Evolutionary conservation across 2,797 vertebrate species (phyloP), one percentile per base, ranked within the genome.

Genomic region (Acrossocheilus fasciatus): DNA sequence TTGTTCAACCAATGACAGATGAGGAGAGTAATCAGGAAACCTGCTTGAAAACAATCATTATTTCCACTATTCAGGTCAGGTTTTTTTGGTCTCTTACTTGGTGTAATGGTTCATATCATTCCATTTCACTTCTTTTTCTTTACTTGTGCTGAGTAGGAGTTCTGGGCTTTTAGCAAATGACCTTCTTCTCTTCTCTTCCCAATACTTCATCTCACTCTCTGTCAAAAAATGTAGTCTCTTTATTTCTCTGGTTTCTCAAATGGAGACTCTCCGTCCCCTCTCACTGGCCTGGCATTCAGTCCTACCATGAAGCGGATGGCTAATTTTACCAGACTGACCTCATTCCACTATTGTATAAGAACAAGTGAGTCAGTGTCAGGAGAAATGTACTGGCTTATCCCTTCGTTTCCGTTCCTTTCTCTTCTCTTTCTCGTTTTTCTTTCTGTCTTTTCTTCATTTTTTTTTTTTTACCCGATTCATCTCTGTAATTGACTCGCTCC

Each of bases 281-380:
- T 92, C 88, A 85, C 83, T 89, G 70, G 80, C 86, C 87, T 88
- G 87, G 89, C 90, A 90, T 92, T 92, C 83, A 87, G 88, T 75
- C 88, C 89, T 81, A 87, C 87, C 57, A 62, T 89, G 90, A 91
- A 90, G 87, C 83, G 86, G 87, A 89, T 87, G 82, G 89, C 91
- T 91, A 91, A 90, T 92, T 92, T 91, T 91, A 90, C 89, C 89
- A 88, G 87, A 82, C 90, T 88, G 85, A 90, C 88, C 91, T 89
- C 88, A 88, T 90, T 91, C 90, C 70, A 84, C 91, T 88, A 84
- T 93, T 92, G 91, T 91, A 88, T 84, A 75, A 91, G 91, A 94
- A 95, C 93, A 94, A 93, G 90, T 77, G 91, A 92, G 88, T 90
- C 90, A 92, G 92, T 94, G 92, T 94, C 90, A 91, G 88, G 52